These are phyloP conservation scores for Hucho hucho DNA, from an alignment of 2,113 vertebrate species.

Conservation along the genomic window DNA sequence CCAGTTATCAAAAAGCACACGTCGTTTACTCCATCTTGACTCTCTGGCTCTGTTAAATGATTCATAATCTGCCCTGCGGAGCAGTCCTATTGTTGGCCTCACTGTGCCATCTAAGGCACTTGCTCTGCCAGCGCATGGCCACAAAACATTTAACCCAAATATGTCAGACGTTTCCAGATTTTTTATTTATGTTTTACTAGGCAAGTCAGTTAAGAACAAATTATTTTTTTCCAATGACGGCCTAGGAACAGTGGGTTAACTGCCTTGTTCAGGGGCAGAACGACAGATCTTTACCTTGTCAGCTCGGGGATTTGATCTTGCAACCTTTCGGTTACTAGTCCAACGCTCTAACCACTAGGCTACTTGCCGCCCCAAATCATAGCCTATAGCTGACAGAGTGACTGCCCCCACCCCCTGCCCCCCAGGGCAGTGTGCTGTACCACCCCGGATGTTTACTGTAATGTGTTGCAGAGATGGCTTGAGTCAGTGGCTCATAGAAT, in stretches of 20 bases:
- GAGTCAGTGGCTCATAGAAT: background rate
- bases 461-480: background rate
- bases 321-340: too few species aligned
- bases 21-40: slow-evolving; percentile 26
- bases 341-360: too few species aligned
- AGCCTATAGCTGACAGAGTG: background rate
- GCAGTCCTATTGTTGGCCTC: slow-evolving; percentile 40
- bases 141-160: slow-evolving; percentile 54
- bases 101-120: slow-evolving; percentile 31
- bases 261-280: too few species aligned
- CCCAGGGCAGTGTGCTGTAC: background rate
- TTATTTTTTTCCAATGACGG: too few species aligned
- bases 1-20: slow-evolving; percentile 34
- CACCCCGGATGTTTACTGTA: background rate
- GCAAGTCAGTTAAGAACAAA: too few species aligned
- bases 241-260: too few species aligned
- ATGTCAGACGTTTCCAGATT: slow-evolving; percentile 42
- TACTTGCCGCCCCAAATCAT: background rate
- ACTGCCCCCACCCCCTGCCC: too few species aligned
- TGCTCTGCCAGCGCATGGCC: background rate
- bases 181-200: too few species aligned
- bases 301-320: too few species aligned
- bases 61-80: slow-evolving; percentile 44
- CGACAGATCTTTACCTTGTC: too few species aligned
- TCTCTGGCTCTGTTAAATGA: slow-evolving; percentile 53